These are phyloP conservation scores for Ammodytes dubius DNA, from an alignment of 2,113 vertebrate species.

Conservation along the genomic window DNA sequence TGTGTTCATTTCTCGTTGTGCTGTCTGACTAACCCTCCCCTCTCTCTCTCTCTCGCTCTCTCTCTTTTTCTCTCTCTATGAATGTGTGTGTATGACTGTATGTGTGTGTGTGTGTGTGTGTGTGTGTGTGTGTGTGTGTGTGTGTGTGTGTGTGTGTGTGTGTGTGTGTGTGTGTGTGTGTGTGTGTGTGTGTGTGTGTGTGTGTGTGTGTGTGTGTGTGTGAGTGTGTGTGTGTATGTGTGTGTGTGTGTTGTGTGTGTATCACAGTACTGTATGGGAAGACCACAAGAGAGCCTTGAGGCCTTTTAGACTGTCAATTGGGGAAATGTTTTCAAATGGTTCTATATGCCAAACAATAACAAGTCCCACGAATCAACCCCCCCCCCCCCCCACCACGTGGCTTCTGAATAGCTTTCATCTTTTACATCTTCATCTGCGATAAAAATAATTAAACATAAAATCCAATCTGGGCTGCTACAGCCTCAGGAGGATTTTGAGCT, in stretches of 20 bases:
- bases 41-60: not conserved
- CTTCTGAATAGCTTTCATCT: conserved; percentile 20
- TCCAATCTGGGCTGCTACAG: conserved; percentile 13
- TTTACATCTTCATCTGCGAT: conserved; percentile 10
- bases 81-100: not conserved
- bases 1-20: no score
- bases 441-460: conserved; percentile 9
- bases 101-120: not conserved
- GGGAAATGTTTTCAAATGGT: conserved; percentile 8
- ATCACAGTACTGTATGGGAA: not conserved
- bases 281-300: not conserved
- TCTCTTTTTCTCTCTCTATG: not conserved
- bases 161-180: no score
- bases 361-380: not conserved
- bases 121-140: no score
- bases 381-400: no score
- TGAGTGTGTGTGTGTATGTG: no score
- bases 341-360: conserved; percentile 26
- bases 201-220: no score
- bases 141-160: no score
- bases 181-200: no score
- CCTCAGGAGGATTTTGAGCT: conserved; percentile 37
- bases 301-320: conserved; percentile 11
- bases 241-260: not conserved
- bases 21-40: no score